phyloP scores from a whole-genome alignment of 2,797 vertebrate species.

The Peromyscus nudipes region DNA sequence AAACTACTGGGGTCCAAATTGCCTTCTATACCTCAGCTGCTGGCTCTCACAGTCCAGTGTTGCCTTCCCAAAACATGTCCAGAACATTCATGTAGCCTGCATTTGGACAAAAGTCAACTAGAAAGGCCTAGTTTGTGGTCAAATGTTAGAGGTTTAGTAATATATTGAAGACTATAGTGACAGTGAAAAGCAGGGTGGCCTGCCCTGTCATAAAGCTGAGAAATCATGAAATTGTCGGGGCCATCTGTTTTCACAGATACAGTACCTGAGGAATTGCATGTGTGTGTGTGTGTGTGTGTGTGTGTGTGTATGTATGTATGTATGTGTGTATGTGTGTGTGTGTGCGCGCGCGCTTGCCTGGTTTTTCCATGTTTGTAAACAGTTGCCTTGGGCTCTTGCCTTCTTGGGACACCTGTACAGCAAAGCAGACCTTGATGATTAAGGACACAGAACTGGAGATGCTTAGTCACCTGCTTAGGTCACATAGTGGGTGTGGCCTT shows the following conservation, averaged over 20 bases:
- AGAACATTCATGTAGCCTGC: no score
- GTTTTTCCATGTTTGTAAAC: neutral
- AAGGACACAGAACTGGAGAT: neutral
- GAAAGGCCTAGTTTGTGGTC: neutral
- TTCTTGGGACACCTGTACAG: neutral
- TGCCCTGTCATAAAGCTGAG: neutral
- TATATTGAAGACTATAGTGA: neutral
- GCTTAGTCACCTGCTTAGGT: neutral
- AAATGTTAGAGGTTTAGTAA: neutral
- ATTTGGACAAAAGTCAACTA: neutral
- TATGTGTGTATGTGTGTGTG: neutral
- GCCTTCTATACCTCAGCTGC: fast-evolving
- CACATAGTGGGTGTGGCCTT: fast-evolving
- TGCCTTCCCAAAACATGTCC: no score
- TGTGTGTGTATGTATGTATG: neutral
- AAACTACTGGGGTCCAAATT: neutral
- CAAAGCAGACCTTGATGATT: neutral
- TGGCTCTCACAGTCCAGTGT: neutral
- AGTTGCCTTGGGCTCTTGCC: neutral
- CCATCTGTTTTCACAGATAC: neutral
- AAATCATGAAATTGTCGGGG: fast-evolving
- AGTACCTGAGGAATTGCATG: neutral
- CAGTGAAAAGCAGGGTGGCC: neutral
- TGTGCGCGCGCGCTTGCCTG: neutral
- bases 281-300: no score